Base-by-base conservation (phyloP, 2,797 vertebrate genomes). In the Champsocephalus gunnari region DNA sequence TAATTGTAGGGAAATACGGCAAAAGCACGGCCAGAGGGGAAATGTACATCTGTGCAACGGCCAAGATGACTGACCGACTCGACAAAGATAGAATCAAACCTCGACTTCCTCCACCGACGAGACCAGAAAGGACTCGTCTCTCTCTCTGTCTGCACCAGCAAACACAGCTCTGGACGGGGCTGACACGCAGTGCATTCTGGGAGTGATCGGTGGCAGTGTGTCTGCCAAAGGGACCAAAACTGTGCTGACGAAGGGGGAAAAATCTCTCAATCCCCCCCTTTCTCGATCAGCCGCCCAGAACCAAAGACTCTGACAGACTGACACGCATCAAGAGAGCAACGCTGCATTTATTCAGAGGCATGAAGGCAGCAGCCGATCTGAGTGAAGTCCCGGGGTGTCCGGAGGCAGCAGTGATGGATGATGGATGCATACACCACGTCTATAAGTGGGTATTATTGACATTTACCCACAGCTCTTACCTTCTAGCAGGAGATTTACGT, bases 221-320 rank as follows among this genome's bases (percentile, higher is more conserved):
- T 79, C 74, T 86, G 87, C 90, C 89, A 90, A 73, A 73, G 87
- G 64, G 85, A 92, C 85, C 65, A 86, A 56, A 87, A 80, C 80
- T 88, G 62, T 92, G 92, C 93, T 93, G 93, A 95, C 89, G 53
- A 73, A 90, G 68, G 77, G 81, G 82, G 83, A 8, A 38, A 90
- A 89, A 69, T 75, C 67, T 61, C 71, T 68, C 48, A 44, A 43
- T 12, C 34, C 59, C 58, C 55, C 64, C 54, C 57, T 64, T 51
- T 63, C 28, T 66, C 55, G 47, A 84, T 82, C 66, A 72, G 73
- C 75, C 54, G 43, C 48, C 75, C 62, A 16, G 65, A 90, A 83
- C 78, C 82, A 75, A 84, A 84, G 67, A 58, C 75, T 88, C 49
- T 79, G 87, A 90, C 89, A 89, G 82, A 69, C 65, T 82, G 88